Evolutionary conservation across 2,888 invertebrate genomes (phyloP).

Genomic region (Torymus texanus): DNA sequence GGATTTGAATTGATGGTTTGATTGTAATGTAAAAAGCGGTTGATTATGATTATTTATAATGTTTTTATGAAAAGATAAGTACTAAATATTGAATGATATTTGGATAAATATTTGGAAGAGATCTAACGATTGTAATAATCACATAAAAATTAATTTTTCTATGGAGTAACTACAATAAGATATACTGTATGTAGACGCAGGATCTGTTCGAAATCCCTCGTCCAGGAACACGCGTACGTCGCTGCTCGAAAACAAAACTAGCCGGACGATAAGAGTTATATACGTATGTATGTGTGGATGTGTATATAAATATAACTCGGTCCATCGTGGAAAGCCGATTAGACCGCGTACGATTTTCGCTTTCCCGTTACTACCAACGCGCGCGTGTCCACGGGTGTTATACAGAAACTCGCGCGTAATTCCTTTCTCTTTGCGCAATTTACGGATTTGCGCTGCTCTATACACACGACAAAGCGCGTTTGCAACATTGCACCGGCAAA

Average conservation of each 20-base stretch:
- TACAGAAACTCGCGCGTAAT: constrained; percentile 48
- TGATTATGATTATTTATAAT: too few species aligned
- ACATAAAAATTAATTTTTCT: too few species aligned
- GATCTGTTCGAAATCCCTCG: neutral
- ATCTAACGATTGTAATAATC: too few species aligned
- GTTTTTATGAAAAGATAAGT: too few species aligned
- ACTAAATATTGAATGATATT: too few species aligned
- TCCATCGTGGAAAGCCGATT: constrained; percentile 51
- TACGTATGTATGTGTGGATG: neutral
- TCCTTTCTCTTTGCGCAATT: constrained; percentile 50
- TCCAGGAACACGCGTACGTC: neutral
- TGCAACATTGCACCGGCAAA: constrained; percentile 6
- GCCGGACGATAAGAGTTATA: constrained; percentile 30
- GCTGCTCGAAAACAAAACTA: neutral
- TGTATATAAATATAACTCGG: neutral
- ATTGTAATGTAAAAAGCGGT: too few species aligned
- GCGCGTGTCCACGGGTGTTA: neutral
- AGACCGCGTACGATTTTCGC: constrained; percentile 48
- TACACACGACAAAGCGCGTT: neutral
- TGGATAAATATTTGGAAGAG: too few species aligned
- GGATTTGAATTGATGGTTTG: too few species aligned
- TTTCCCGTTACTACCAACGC: constrained; percentile 22
- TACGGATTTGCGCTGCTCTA: constrained; percentile 31
- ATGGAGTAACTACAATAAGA: too few species aligned
- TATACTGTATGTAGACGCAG: too few species aligned